A percentile compares a stretch with the other conserved stretches of the same genome.
These are phyloP conservation scores for Neomonachus schauinslandi DNA, from an alignment of 2,113 vertebrate genomes.

Conservation along the genomic window DNA sequence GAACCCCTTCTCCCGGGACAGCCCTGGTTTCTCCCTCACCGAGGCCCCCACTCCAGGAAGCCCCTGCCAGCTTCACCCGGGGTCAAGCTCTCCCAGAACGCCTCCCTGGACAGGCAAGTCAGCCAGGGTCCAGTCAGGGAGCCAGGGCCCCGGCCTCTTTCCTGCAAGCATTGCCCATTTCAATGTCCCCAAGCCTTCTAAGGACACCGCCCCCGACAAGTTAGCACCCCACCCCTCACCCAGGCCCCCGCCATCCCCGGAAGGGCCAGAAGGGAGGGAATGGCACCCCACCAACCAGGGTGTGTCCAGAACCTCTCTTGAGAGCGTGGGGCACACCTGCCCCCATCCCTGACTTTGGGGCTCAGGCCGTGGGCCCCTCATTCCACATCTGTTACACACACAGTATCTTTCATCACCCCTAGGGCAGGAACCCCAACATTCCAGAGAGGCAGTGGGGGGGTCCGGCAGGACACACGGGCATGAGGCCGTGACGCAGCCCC, in stretches of 20 bases:
- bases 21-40: neutral
- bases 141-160: too few relatives aligned
- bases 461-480: rapidly evolving
- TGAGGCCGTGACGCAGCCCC: neutral
- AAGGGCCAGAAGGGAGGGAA: too few relatives aligned
- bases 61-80: neutral
- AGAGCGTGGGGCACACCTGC: neutral
- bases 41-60: neutral
- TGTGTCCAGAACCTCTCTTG: neutral
- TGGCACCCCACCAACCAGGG: neutral
- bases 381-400: neutral
- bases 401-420: neutral
- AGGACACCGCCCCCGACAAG: neutral
- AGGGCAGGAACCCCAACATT: neutral
- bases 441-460: neutral
- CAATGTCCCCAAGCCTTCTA: neutral
- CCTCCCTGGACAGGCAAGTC: neutral
- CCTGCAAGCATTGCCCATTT: neutral
- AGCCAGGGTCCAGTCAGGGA: neutral
- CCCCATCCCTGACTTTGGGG: neutral
- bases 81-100: neutral
- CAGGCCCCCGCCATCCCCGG: neutral
- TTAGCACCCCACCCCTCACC: neutral
- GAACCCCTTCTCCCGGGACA: neutral
- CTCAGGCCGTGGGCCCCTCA: neutral